Evolutionary conservation across 1,140 invertebrate genomes (phyloP), one percentile per base, ranked within the genome.

Genomic region (Metopolophium dirhodum): DNA sequence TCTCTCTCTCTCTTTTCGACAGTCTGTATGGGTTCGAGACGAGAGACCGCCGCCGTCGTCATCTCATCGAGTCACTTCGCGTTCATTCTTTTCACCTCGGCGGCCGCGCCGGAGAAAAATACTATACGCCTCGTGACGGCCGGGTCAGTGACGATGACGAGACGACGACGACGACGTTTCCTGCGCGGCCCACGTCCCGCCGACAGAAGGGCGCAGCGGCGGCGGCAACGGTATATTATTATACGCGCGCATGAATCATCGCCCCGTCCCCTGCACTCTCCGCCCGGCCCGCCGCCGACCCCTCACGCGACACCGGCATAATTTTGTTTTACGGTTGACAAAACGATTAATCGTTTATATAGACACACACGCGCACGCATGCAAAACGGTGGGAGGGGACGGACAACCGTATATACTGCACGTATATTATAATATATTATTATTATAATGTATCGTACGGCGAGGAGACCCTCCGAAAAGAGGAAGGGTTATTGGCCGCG

Each of bases 251-350:
- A 93, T 93, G 91, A 93, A 93, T 93, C 91, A 93, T 93, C 91
- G 91, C 14, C 91, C 20, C 77, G 61, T 82, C 77, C 49, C 45
- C 47, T 18, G 35, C 20, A 51, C 82, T 77, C n/a, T 4, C 57
- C 57, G 3, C 57, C 57, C 57, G 57, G 2, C 61, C 30, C 14
- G 14, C 61, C 61, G 30, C 30, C 61, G 61, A 77, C 61, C 61
- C 23, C 51, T 23, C 91, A 1, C 49, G 26, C 82, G 91, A 90
- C 49, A 93, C 91, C 91, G 91, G 82, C 91, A 93, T 93, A 93
- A 93, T 93, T 93, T 93, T 93, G 77, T 93, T 93, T 93, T 93
- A 93, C 91, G 91, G 91, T 93, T 85, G 91, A 93, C 91, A 93
- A 93, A 93, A 93, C 91, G 91, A 93, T 93, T 93, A 93, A 93